These are phyloP conservation scores for Phocoena sinus DNA, from an alignment of 2,113 vertebrate species.

Conservation along the genomic window DNA sequence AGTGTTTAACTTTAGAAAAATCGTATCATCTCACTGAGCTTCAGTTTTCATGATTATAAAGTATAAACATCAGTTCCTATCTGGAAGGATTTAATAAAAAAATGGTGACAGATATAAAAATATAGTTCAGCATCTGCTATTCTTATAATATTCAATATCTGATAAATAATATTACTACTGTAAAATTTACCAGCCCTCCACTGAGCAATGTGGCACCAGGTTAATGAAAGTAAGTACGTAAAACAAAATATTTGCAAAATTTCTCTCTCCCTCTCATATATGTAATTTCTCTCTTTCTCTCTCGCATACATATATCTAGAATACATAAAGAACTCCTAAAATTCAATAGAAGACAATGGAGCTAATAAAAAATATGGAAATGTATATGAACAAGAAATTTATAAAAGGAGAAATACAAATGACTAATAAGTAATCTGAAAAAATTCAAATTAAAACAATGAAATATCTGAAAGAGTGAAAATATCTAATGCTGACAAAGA, in stretches of 20 bases:
- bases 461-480: neutral
- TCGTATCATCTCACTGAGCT: neutral
- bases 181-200: neutral
- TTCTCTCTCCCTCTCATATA: neutral
- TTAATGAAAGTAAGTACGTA: neutral
- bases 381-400: neutral
- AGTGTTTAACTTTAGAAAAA: neutral
- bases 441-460: neutral
- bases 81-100: neutral
- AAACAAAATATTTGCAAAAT: neutral
- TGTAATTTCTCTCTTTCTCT: neutral
- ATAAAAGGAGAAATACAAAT: neutral
- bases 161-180: neutral
- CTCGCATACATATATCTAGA: neutral
- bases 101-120: neutral
- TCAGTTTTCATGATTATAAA: neutral
- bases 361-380: neutral
- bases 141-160: neutral
- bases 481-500: neutral
- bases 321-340: neutral
- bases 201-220: neutral
- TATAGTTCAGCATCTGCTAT: neutral
- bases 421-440: neutral
- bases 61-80: neutral
- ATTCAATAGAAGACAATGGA: neutral